Evolutionary conservation across 2,888 invertebrate species (phyloP).

Genomic region (Sinopyrophorus schimmeli): DNA sequence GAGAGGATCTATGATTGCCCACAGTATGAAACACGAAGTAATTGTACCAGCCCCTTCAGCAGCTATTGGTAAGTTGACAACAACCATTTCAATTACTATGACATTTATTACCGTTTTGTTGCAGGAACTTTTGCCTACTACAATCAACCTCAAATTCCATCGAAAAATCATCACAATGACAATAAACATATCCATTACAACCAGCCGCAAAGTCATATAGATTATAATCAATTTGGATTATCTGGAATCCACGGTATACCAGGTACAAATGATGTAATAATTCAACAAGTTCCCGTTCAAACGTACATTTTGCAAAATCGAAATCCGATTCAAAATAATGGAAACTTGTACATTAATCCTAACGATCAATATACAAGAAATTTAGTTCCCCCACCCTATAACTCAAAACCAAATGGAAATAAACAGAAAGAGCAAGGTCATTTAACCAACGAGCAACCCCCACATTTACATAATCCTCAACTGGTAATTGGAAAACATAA

Average conservation of each 20-base stretch:
- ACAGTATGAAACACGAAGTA: slow-evolving; percentile 51
- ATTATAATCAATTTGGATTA: slow-evolving; percentile 41
- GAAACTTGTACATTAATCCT: slow-evolving; percentile 41
- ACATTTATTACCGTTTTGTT: slow-evolving; percentile 14
- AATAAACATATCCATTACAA: no score
- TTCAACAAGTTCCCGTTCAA: slow-evolving; percentile 51
- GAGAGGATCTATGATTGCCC: slow-evolving; percentile 40
- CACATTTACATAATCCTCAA: slow-evolving; percentile 29
- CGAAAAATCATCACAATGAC: no score
- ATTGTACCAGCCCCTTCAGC: slow-evolving; percentile 47
- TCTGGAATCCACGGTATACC: slow-evolving; percentile 51
- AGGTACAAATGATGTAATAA: slow-evolving; percentile 21
- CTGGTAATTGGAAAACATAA: slow-evolving; percentile 22
- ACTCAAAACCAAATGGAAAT: slow-evolving; percentile 27
- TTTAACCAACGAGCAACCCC: slow-evolving; percentile 31
- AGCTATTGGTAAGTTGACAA: slow-evolving; percentile 33
- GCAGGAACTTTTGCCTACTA: slow-evolving; percentile 43
- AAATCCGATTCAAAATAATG: slow-evolving; percentile 40
- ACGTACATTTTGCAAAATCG: slow-evolving; percentile 40
- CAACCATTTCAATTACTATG: background rate
- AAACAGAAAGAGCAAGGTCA: slow-evolving; percentile 36
- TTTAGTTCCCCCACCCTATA: slow-evolving; percentile 57
- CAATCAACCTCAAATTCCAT: slow-evolving; percentile 35
- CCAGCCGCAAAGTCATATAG: slow-evolving; percentile 52
- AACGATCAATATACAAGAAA: slow-evolving; percentile 55